These are phyloP conservation scores for Drosophila mulleri DNA, from an alignment of 2,888 invertebrate species.

Conservation along the genomic window DNA sequence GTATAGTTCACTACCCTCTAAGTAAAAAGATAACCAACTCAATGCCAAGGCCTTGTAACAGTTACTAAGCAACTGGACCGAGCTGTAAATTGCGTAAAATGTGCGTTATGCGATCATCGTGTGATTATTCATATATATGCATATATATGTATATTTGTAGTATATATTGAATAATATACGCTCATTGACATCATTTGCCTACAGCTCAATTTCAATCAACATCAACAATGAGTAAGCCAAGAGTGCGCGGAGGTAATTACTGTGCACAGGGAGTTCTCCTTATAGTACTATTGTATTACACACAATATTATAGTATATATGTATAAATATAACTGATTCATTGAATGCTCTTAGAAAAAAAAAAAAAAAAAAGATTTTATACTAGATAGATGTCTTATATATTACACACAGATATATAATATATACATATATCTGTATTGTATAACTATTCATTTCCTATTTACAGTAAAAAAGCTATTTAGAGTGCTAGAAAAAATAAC, in stretches of 20 bases:
- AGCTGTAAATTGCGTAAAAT: conserved; percentile 2
- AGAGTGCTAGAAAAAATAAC: neutral
- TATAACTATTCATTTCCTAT: no score
- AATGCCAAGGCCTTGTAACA: conserved; percentile 9
- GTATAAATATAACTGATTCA: no score
- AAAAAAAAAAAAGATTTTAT: neutral
- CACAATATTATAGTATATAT: neutral
- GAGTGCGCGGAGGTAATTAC: neutral
- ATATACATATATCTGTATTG: neutral
- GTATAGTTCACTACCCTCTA: conserved; percentile 35
- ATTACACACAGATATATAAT: neutral
- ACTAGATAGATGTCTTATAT: neutral
- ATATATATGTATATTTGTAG: no score
- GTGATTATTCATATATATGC: conserved; percentile 17
- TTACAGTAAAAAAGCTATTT: conserved; percentile 1
- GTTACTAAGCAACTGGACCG: conserved; percentile 26
- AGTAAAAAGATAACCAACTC: conserved; percentile 15
- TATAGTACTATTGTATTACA: neutral
- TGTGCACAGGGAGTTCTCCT: neutral
- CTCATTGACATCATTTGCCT: neutral
- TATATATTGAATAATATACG: conserved; percentile 1
- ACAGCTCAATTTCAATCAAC: neutral
- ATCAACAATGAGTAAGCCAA: neutral
- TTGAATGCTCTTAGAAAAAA: neutral
- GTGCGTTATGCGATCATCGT: conserved; percentile 32